A percentile compares a stretch with the other conserved stretches of the same genome.
phyloP scores from a whole-genome alignment of 1,140 invertebrate genomes.

The Neuroterus valhalla region DNA sequence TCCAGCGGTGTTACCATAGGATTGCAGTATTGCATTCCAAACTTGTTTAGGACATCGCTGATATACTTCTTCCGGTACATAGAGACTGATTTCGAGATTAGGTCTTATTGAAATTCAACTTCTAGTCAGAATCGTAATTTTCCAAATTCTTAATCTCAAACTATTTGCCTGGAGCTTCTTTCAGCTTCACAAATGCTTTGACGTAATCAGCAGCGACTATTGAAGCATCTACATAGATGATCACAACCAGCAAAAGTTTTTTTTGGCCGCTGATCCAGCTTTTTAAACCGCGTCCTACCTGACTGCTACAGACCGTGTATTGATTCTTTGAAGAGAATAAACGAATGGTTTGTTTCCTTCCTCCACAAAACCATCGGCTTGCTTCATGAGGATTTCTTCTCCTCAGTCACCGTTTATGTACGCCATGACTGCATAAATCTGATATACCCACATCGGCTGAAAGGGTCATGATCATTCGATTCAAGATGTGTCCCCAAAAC shows the following conservation, averaged over 20 bases:
- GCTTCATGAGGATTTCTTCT: conserved; percentile 1
- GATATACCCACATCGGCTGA: conserved; percentile 44
- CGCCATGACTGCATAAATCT: too few relatives aligned
- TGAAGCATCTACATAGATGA: not conserved
- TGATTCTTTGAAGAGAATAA: not conserved
- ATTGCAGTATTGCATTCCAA: conserved; percentile 57
- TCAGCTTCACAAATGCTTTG: too few relatives aligned
- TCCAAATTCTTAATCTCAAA: conserved; percentile 38
- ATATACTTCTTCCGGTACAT: conserved; percentile 41
- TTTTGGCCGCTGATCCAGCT: not conserved
- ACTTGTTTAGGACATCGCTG: conserved; percentile 46
- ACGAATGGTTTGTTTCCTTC: not conserved
- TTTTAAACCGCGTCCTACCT: not conserved
- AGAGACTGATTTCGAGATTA: conserved; percentile 29
- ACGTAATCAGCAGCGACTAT: too few relatives aligned
- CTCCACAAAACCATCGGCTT: not conserved
- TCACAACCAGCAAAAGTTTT: not conserved
- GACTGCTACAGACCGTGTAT: not conserved
- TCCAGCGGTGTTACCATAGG: conserved; percentile 51
- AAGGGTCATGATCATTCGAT: conserved; percentile 49
- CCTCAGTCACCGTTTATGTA: not conserved
- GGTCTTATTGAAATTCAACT: conserved; percentile 38
- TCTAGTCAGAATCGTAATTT: conserved; percentile 38
- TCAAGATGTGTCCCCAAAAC: conserved; percentile 34
- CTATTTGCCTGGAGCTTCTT: too few relatives aligned